Evolutionary conservation across 2,113 vertebrate genomes (phyloP), one percentile per base, ranked within the genome.

Genomic region (Charina bottae): DNA sequence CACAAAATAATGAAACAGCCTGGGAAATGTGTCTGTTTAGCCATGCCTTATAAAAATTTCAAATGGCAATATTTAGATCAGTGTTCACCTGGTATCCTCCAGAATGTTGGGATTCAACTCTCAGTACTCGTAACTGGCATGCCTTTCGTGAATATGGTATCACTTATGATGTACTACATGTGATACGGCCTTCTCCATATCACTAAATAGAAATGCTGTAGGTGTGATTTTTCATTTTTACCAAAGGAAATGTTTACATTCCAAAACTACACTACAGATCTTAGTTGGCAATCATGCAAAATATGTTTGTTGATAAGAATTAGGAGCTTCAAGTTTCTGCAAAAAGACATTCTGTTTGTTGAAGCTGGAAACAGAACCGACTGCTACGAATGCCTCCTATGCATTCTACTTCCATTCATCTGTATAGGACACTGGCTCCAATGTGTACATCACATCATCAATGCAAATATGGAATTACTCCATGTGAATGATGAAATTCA

Each of bases 21-120:
- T 85, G 93, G 92, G 94, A 96, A 94, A 92, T 96, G 96, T 96
- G 96, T 96, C 96, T 95, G 91, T 96, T 96, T 95, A 95, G 96
- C 0, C 88, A 93, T 95, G 93, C 89, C 93, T 83, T 92, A 83
- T n/a, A 87, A 92, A 92, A 93, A 96, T 95, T 95, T 91, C 93
- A 49, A 78, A 92, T 90, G 95, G 95, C 85, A 90, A 92, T 0
- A 83, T 94, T 94, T 93, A 90, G 85, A 78, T 21, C 33, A 21
- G 72, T 21, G 6, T 78, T 78, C 19, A 78, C 21, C 7, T 42
- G 33, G 33, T 37, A 78, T 78, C 17, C 2, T 37, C 68, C 21
- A 21, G n/a, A 33, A 42, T 21, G 2, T 78, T 21, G 33, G 72
- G 6, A 78, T 78, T 33, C 72, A 78, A 21, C 33, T 78, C 2